Evolutionary conservation across 1,140 invertebrate species (phyloP).

Genomic region (Scaptomyza hsui): DNA sequence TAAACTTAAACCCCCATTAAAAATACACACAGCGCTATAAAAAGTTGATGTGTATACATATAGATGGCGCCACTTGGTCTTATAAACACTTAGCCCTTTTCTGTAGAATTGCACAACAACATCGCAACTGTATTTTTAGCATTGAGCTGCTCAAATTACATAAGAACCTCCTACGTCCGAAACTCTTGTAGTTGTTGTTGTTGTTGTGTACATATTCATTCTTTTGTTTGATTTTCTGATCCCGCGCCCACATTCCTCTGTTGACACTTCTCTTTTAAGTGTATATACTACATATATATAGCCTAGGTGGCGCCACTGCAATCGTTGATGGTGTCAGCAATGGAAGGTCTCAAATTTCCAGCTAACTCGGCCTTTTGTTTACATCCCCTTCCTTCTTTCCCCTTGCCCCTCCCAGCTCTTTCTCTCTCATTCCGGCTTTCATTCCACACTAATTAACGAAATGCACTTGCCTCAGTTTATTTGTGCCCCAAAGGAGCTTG

Average conservation of each 20-base stretch:
- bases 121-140: constrained; percentile 12
- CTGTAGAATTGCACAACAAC: constrained; percentile 32
- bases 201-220: not conserved
- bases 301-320: constrained; percentile 43
- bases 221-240: constrained; percentile 12
- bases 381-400: constrained; percentile 38
- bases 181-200: not conserved
- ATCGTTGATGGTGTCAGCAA: constrained; percentile 16
- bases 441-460: constrained; percentile 77
- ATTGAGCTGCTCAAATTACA: constrained; percentile 55
- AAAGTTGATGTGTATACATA: not conserved
- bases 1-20: not conserved
- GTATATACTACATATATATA: constrained; percentile 2
- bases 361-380: constrained; percentile 64
- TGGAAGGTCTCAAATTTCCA: constrained; percentile 46
- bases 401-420: not conserved
- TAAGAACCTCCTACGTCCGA: constrained; percentile 12
- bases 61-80: constrained; percentile 3
- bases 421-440: constrained; percentile 44
- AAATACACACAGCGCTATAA: not conserved
- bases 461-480: constrained; percentile 64
- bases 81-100: not conserved
- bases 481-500: constrained; percentile 3
- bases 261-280: not conserved
- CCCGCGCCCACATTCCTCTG: not conserved